phyloP scores from a whole-genome alignment of 2,888 invertebrate species.

The Rotaria macrura region DNA sequence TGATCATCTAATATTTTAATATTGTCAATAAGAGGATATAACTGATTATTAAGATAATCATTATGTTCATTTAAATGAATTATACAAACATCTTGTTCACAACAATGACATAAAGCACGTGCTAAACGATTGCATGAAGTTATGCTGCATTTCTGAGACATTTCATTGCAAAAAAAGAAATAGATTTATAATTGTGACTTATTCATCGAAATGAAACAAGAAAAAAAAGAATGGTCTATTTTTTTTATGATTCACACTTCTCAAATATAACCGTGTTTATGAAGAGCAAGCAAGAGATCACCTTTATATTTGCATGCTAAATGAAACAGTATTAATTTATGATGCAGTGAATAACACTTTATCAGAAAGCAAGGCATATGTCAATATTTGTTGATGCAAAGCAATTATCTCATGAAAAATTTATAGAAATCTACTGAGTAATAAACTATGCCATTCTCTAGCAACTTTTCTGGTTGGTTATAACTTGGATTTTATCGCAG shows the following conservation, averaged over 20 bases:
- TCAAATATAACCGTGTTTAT: not conserved
- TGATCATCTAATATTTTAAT: not conserved
- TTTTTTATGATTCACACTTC: not conserved
- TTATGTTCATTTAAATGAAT: conserved; percentile 1
- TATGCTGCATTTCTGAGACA: not conserved
- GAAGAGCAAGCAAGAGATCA: not conserved
- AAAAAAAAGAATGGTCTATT: not conserved
- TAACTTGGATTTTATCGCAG: not conserved
- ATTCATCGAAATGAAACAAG: no score
- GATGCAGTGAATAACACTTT: not conserved
- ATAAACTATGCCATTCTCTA: not conserved
- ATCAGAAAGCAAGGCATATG: not conserved
- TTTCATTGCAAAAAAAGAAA: not conserved
- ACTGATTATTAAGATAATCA: not conserved
- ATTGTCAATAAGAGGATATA: not conserved
- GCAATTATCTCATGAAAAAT: not conserved
- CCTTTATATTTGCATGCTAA: not conserved
- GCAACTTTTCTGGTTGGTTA: not conserved
- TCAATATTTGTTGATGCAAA: not conserved
- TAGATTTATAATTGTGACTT: no score
- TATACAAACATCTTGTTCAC: not conserved
- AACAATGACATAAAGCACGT: conserved; percentile 5
- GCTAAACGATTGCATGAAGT: not conserved
- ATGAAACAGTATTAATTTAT: not conserved
- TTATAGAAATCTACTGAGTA: not conserved